Conservation (phyloP, 2,888 invertebrate species). For the Drosophila paramelanica region DNA sequence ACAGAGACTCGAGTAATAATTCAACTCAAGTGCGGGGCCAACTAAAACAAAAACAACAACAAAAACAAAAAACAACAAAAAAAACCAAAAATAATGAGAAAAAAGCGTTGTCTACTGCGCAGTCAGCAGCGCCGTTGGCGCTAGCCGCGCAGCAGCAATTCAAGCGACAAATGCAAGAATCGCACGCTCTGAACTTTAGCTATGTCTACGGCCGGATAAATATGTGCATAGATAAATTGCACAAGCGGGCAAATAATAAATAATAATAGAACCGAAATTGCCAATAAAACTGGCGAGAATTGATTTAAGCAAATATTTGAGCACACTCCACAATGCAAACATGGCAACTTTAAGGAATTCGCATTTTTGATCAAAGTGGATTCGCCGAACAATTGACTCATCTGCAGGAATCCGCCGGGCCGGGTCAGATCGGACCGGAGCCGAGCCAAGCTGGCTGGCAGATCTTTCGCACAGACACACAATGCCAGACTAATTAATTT, state of each 20-base stretch:
- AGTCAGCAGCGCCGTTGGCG: slow-evolving; percentile 13
- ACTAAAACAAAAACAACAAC: slow-evolving; percentile 24
- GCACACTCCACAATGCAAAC: slow-evolving; percentile 4
- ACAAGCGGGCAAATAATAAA: slow-evolving; percentile 40
- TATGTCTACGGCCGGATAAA: slow-evolving; percentile 30
- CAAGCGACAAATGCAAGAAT: slow-evolving; percentile 54
- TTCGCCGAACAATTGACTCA: slow-evolving; percentile 61
- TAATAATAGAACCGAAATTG: slow-evolving; percentile 27
- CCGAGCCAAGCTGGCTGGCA: slow-evolving; percentile 67
- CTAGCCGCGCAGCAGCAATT: slow-evolving; percentile 15
- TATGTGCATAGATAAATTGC: slow-evolving; percentile 55
- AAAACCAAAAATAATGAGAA: too few relatives aligned
- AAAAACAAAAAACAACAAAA: too few relatives aligned
- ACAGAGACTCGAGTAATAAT: slow-evolving; percentile 69
- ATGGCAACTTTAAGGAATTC: slow-evolving; percentile 22
- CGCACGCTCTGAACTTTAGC: slow-evolving; percentile 73
- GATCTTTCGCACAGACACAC: slow-evolving; percentile 36
- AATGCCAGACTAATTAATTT: slow-evolving; percentile 66
- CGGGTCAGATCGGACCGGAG: background rate
- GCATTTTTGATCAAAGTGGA: slow-evolving; percentile 55
- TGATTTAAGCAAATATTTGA: slow-evolving; percentile 44
- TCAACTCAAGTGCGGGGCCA: slow-evolving; percentile 76
- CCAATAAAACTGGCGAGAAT: slow-evolving; percentile 38
- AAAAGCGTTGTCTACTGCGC: slow-evolving; percentile 10
- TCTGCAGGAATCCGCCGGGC: background rate